Percentiles rank a stretch among this genome's conserved stretches.
Evolutionary conservation across 2,797 vertebrate genomes (phyloP).

Genomic region (Darevskia mixta): DNA sequence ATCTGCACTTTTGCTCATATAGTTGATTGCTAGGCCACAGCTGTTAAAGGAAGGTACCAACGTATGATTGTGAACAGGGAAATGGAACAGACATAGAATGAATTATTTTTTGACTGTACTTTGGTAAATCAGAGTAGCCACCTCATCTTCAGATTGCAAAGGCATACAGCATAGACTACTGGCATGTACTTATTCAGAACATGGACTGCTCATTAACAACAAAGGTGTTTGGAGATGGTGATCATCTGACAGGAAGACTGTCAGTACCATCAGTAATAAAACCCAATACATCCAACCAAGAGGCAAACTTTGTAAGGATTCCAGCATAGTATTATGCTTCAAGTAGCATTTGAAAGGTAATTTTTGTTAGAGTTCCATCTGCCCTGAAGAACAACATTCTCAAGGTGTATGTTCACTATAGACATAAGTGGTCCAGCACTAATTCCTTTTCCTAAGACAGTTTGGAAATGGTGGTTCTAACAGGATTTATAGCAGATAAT

Average conservation of each 20-base stretch:
- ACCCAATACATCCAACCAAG: slow-evolving; percentile 39
- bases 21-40: background rate
- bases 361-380: slow-evolving; percentile 38
- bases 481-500: background rate
- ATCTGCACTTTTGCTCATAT: background rate
- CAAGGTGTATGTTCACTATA: background rate
- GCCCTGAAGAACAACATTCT: slow-evolving; percentile 19
- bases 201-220: slow-evolving; percentile 55
- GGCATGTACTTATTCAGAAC: slow-evolving; percentile 56
- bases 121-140: slow-evolving; percentile 60
- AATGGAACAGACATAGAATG: slow-evolving; percentile 22
- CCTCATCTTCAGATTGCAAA: slow-evolving; percentile 49
- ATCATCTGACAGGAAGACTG: slow-evolving; percentile 59
- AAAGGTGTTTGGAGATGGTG: slow-evolving; percentile 47
- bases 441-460: background rate
- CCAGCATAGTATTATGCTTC: background rate
- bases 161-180: slow-evolving; percentile 48
- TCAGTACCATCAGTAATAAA: slow-evolving; percentile 53
- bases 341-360: slow-evolving; percentile 31
- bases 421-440: background rate
- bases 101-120: slow-evolving; percentile 48
- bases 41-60: slow-evolving; percentile 20
- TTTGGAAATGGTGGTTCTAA: background rate
- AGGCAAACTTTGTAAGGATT: slow-evolving; percentile 43
- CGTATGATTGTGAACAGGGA: slow-evolving; percentile 49